A percentile compares a stretch with the other conserved stretches of the same genome.
Conservation (phyloP, 2,797 vertebrate genomes). For the Pseudotriccus pelzelni region DNA sequence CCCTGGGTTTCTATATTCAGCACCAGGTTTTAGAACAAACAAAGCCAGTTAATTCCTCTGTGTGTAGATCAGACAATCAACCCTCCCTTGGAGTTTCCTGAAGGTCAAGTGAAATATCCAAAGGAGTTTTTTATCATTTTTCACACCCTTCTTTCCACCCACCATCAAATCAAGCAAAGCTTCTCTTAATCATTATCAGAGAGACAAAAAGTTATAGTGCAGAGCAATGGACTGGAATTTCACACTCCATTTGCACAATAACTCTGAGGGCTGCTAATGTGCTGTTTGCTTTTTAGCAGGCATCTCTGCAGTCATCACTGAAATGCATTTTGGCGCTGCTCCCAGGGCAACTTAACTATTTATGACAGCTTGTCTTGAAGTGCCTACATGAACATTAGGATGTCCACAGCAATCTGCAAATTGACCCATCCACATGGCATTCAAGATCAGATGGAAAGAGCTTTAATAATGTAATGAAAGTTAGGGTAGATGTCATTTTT, state of each 20-base stretch:
- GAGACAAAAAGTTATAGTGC: slow-evolving; percentile 72
- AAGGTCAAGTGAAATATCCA: slow-evolving; percentile 66
- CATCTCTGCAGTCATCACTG: slow-evolving; percentile 70
- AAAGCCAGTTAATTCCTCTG: slow-evolving; percentile 59
- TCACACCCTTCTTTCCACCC: slow-evolving; percentile 53
- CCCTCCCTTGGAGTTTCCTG: slow-evolving; percentile 35
- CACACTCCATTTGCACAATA: slow-evolving; percentile 78
- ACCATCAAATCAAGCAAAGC: slow-evolving; percentile 56
- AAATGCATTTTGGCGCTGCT: slow-evolving; percentile 72
- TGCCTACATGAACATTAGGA: slow-evolving; percentile 62
- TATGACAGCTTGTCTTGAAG: slow-evolving; percentile 76
- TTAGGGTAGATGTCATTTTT: slow-evolving; percentile 51
- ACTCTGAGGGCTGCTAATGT: slow-evolving; percentile 73
- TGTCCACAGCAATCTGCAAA: slow-evolving; percentile 70
- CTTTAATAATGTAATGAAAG: slow-evolving; percentile 53
- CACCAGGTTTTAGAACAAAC: slow-evolving; percentile 55
- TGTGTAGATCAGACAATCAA: not conserved
- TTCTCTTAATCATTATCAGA: slow-evolving; percentile 75
- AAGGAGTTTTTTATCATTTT: not conserved
- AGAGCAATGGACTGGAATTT: slow-evolving; percentile 73
- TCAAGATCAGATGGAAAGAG: slow-evolving; percentile 56
- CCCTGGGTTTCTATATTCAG: slow-evolving; percentile 56
- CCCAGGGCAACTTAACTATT: slow-evolving; percentile 73
- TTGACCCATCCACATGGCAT: slow-evolving; percentile 64
- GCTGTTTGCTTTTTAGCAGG: slow-evolving; percentile 76